A percentile compares a stretch with the other conserved stretches of the same genome.
phyloP scores from a whole-genome alignment of 2,888 invertebrate genomes.

The Nudaria mundana region DNA sequence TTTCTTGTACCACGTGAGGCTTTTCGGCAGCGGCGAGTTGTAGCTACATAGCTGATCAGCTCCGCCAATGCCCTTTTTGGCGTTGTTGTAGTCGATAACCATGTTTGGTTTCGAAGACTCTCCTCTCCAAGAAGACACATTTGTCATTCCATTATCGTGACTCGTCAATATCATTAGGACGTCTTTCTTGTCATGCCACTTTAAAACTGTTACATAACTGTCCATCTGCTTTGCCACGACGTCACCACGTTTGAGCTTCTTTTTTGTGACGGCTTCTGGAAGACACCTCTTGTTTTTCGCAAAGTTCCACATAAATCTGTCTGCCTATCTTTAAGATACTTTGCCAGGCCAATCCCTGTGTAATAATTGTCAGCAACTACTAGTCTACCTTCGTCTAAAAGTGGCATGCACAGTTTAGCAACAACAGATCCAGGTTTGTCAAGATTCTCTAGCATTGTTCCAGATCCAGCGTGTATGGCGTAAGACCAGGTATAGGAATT shows the following conservation, averaged over 20 bases:
- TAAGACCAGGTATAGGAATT: constrained; percentile 16
- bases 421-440: constrained; percentile 17
- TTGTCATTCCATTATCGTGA: constrained; percentile 2
- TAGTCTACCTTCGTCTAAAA: constrained; percentile 9
- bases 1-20: constrained; percentile 13
- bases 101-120: constrained; percentile 4
- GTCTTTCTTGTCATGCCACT: constrained; percentile 12
- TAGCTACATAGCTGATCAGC: constrained; percentile 14
- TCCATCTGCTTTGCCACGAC: constrained; percentile 12
- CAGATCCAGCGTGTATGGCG: constrained; percentile 11
- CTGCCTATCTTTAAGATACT: constrained; percentile 6
- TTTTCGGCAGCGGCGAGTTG: constrained; percentile 13
- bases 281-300: constrained; percentile 6
- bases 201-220: constrained; percentile 14
- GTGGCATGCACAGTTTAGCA: constrained; percentile 11
- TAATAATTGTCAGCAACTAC: constrained; percentile 12
- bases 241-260: constrained; percentile 5
- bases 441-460: constrained; percentile 3
- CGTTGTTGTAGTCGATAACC: constrained; percentile 16
- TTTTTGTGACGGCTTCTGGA: neutral
- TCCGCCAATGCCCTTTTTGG: constrained; percentile 17
- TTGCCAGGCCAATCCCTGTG: constrained; percentile 9
- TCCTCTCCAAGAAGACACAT: constrained; percentile 4
- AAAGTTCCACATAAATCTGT: constrained; percentile 12
- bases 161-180: constrained; percentile 10